Base-by-base conservation (phyloP, 2,797 vertebrate species). In the Rousettus madagascariensis region DNA sequence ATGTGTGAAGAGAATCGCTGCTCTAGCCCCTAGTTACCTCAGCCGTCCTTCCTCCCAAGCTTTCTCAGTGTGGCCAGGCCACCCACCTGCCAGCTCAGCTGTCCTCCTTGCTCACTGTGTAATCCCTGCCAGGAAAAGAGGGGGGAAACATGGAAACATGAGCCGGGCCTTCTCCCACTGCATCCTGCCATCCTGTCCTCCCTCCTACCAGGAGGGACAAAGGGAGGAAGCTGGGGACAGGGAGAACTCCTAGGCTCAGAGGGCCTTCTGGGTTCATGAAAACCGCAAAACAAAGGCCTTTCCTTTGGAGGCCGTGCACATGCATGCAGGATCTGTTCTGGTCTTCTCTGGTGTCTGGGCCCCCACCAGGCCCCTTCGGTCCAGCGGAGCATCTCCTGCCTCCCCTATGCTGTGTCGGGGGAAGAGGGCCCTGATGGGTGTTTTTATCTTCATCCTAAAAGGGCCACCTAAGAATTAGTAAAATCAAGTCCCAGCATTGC, bases 1-100 rank as follows among this genome's bases (percentile, higher is more conserved):
- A 0, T 20, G 19, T 61, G 41, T 30, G 51, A 30, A 22, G 43
- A 46, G 46, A 33, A 49, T 12, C 53, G 36, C 75, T 51, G 51
- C 61, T 84, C 30, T 1, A 12, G 72, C 92, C 74, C 90, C 38
- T 22, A 1, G 66, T 91, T 91, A 91, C 94, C 96, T 95, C 68
- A 59, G 89, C 85, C 11, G 28, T 95, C 96, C 96, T 95, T 93
- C 90, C 90, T 90, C 94, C 63, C 59, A 55, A 77, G 92, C 87
- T 66, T 49, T 80, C 90, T 95, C 59, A 0, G 57, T 85, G n/a
- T 22, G 65, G 80, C 91, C 0, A 8, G 53, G 94, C 90, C 49
- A 8, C 95, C 91, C 97, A 97, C 95, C 94, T 97, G 96, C 96
- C 97, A 97, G 95, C 96, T 96, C 97, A 98, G 97, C 97, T 98